Evolutionary conservation across 23 tunicate species (phyloP), one percentile per base, ranked within the genome.

Genomic region (Trididemnum clinides): DNA sequence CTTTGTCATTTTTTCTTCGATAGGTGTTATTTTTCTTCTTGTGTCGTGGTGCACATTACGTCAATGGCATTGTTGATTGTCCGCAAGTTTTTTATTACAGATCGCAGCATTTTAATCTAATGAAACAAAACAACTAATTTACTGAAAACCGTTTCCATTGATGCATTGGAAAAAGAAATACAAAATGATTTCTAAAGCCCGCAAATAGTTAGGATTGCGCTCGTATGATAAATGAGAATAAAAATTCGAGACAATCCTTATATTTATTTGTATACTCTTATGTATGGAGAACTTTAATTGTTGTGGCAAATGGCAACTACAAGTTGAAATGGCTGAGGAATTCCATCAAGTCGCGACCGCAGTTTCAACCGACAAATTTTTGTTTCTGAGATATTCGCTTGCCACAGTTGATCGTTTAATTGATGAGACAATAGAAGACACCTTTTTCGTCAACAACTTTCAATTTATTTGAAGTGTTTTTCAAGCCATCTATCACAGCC

Each of bases 321-420:
- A n/a, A n/a, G n/a, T n/a, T n/a, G n/a, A n/a, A n/a, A n/a, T 59
- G 21, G 22, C 66, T 59, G 20, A 28, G 66, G 66, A 59, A 59
- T 59, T 59, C 66, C 66, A 59, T 59, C 66, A 28, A 59, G 66
- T 59, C 27, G 3, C 66, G 22, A 59, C 66, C 22, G 66, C 66
- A 59, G 66, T 15, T 15, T 59, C 27, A 59, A 59, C 66, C 66
- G 66, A 59, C 66, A 59, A 25, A 28, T 15, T n/a, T 59, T 59
- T 59, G 25, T 28, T 59, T 59, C 22, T 59, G 66, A 59, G 66
- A 59, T 59, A n/a, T 59, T 59, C 66, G 22, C 27, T 59, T 10
- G 66, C 66, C 66, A 59, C 66, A 59, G 66, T 59, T 59, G 25
- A 59, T n/a, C 66, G 20, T 59, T 59, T 59, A n/a, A 59, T 3